phyloP scores from a whole-genome alignment of 2,888 invertebrate genomes.

The Drosophila nr. medialis region DNA sequence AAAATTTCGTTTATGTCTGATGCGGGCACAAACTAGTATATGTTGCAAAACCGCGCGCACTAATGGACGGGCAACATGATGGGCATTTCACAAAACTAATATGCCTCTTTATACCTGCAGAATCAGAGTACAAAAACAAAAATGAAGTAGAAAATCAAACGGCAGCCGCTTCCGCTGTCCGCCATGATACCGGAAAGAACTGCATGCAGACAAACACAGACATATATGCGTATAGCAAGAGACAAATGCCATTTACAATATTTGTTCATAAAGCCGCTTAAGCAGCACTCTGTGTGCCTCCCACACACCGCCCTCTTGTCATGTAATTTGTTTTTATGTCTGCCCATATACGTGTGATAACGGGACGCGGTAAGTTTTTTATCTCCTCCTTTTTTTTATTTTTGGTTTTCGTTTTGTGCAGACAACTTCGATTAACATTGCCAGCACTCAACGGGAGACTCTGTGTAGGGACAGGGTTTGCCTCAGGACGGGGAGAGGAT shows the following conservation, averaged over 20 bases:
- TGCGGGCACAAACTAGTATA: not conserved
- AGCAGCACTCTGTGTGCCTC: conserved; percentile 58
- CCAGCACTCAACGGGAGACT: conserved; percentile 57
- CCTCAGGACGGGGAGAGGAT: conserved; percentile 1
- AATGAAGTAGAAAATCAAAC: conserved; percentile 43
- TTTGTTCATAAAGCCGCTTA: conserved; percentile 79
- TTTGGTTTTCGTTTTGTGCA: conserved; percentile 41
- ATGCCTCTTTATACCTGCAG: not conserved
- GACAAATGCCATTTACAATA: conserved; percentile 80
- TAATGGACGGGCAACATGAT: not conserved
- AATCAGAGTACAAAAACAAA: conserved; percentile 4
- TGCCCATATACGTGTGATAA: conserved; percentile 79
- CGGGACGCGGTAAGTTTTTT: conserved; percentile 52
- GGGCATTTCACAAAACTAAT: not conserved
- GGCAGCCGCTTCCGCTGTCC: conserved; percentile 65
- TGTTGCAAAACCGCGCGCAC: fast-evolving
- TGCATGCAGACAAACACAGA: conserved; percentile 49
- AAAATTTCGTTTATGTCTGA: not conserved
- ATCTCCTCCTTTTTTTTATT: conserved; percentile 6
- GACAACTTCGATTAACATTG: conserved; percentile 79
- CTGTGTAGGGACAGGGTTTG: not conserved
- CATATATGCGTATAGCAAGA: conserved; percentile 25
- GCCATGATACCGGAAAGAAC: conserved; percentile 78
- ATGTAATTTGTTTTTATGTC: conserved; percentile 80
- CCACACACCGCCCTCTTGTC: conserved; percentile 22